These are phyloP conservation scores for Oryzaephilus surinamensis DNA, from an alignment of 1,140 invertebrate species.

Conservation along the genomic window DNA sequence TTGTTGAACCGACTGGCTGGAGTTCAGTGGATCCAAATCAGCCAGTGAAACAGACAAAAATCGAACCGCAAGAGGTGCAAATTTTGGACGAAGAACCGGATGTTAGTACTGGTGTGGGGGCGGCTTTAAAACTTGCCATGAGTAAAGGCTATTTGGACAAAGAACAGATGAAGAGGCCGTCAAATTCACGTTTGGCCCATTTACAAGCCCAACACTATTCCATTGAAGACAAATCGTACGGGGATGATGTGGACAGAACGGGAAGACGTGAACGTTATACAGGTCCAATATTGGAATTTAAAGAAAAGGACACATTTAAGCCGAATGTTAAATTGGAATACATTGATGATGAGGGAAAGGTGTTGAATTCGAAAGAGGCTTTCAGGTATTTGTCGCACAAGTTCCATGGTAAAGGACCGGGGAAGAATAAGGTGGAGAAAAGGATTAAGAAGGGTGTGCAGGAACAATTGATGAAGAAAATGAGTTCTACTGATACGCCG, in stretches of 20 bases:
- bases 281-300: slow-evolving; percentile 85
- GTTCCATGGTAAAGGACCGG: slow-evolving; percentile 98
- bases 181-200: slow-evolving; percentile 61
- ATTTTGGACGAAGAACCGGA: slow-evolving; percentile 93
- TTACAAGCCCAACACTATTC: slow-evolving; percentile 88
- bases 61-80: slow-evolving; percentile 47
- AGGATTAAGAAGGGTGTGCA: slow-evolving; percentile 91
- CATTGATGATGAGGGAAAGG: slow-evolving; percentile 88
- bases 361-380: slow-evolving; percentile 90
- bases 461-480: slow-evolving; percentile 93
- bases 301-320: slow-evolving; percentile 86
- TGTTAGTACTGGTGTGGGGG: slow-evolving; percentile 82
- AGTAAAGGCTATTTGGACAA: slow-evolving; percentile 94
- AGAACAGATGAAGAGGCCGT: slow-evolving; percentile 60
- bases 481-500: slow-evolving; percentile 98
- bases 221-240: slow-evolving; percentile 91
- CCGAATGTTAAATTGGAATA: slow-evolving; percentile 97
- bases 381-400: slow-evolving; percentile 93
- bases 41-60: slow-evolving; percentile 28
- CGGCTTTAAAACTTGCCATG: slow-evolving; percentile 82
- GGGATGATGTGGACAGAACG: slow-evolving; percentile 42
- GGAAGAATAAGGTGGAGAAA: slow-evolving; percentile 98
- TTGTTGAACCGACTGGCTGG: slow-evolving; percentile 35
- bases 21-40: slow-evolving; percentile 41
- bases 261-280: slow-evolving; percentile 65